Evolutionary conservation across 2,113 vertebrate genomes (phyloP), one percentile per base, ranked within the genome.

Genomic region (Cheilinus undulatus): DNA sequence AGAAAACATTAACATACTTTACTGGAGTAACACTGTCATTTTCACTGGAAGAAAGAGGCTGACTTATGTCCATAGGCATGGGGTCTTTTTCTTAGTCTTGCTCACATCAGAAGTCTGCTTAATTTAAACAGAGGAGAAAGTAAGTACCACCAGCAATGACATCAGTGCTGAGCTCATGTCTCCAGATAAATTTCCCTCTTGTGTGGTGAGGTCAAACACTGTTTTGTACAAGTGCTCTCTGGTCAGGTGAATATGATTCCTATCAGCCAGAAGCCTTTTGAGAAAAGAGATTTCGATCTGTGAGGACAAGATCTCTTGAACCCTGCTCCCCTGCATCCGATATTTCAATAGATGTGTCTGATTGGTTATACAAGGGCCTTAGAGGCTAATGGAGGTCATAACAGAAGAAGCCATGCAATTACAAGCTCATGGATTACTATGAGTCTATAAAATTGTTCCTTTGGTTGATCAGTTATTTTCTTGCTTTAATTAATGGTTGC

Each of bases 321-420:
- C 68, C 23, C 45, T 54, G 38, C 57, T 67, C 53, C 24, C 43
- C 34, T 76, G 20, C 13, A 13, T 73, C 30, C 3, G 3, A 48
- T 38, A 67, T 62, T 53, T 71, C 54, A 58, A 23, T 48, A 32
- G 14, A 67, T 58, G 63, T 45, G 27, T 54, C 46, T 52, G 49
- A 66, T 24, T 67, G 69, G 26, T 83, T 34, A 49, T 13, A 1
- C n/a, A 54, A 69, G 27, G 28, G 61, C 36, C 14, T 48, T 51
- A 74, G 26, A 74, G 52, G 74, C 58, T 64, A 77, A 26, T 62
- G 17, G 54, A 77, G 64, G 82, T 76, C 73, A 69, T 42, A 42
- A 20, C 32, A 62, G 17, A 60, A 69, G 26, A 59, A 30, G 2
- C 32, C 15, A n/a, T 38, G 67, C 61, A 68, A 76, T 76, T 34